Percentiles rank a stretch among this genome's conserved stretches.
These are phyloP conservation scores for Oligia latruncula DNA, from an alignment of 2,888 invertebrate species.

Conservation along the genomic window DNA sequence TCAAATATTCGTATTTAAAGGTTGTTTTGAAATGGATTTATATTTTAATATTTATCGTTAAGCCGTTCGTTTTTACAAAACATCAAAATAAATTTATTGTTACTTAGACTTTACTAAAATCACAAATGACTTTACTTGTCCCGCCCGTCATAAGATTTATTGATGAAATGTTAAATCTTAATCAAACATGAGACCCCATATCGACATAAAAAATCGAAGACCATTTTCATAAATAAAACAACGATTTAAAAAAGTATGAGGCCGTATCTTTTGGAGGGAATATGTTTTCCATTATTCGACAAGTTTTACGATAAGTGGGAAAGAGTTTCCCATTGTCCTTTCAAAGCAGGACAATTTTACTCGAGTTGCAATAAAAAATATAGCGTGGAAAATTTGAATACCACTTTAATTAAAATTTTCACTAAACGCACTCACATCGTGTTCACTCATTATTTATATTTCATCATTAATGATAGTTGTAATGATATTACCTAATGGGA, in stretches of 20 bases:
- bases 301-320: constrained; percentile 50
- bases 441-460: not conserved
- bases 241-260: constrained; percentile 40
- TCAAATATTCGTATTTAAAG: constrained; percentile 6
- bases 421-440: not conserved
- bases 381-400: not conserved
- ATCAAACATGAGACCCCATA: constrained; percentile 38
- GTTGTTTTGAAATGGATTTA: not conserved
- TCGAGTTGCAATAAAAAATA: constrained; percentile 13
- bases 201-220: constrained; percentile 27
- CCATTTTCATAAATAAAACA: constrained; percentile 51
- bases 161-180: constrained; percentile 49
- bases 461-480: not conserved
- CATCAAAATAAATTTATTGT: not conserved
- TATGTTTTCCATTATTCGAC: constrained; percentile 39
- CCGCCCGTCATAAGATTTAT: constrained; percentile 36
- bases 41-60: not conserved
- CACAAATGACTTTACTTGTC: constrained; percentile 1
- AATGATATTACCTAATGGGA: not conserved
- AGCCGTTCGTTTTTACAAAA: not conserved
- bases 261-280: constrained; percentile 21
- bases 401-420: not conserved
- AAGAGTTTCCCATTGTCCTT: constrained; percentile 31
- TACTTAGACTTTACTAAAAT: not conserved
- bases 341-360: constrained; percentile 14